Base-by-base conservation (phyloP, 1,140 invertebrate genomes). In the Druon quercuslanigerum region DNA sequence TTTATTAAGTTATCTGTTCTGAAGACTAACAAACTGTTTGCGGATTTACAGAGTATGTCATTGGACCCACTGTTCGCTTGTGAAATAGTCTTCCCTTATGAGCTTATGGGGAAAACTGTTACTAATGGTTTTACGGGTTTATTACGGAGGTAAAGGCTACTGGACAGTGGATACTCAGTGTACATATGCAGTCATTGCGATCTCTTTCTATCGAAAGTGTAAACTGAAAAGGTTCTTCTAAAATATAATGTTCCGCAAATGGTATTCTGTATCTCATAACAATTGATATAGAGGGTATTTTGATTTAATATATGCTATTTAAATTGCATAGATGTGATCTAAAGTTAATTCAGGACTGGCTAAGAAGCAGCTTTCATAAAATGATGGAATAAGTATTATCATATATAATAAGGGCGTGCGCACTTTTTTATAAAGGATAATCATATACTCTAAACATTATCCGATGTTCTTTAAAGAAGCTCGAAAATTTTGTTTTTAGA, bases 111-210 rank as follows among this genome's bases (percentile, higher is more conserved):
- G 33, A 57, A 20, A 33, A 12, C 25, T 3, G 19, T 57, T 57
- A 20, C 56, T 57, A 57, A 57, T 57, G 56, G 19, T 57, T 57
- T 57, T 25, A 57, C 25, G 56, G 56, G 56, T 57, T 20, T 12
- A 20, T 20, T 57, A 57, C 19, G 1, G 19, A 20, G 56, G 33
- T 25, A 57, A 57, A 57, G 56, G 19, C 56, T 57, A 25, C 25
- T 57, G 17, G 19, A 33, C 12, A 46, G 40, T 46, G 2, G 40
- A 46, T 46, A 11, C 1, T 20, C 13, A 57, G 4, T 57, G 11
- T 8, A 20, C 20, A 5, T 57, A 57, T 12, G 56, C 19, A 25
- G 19, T 57, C 19, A 20, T 25, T 17, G 56, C 5, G 11, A 57
- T 13, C 56, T 33, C 52, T 25, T 57, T 57, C 19, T 17, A 4